Conservation (phyloP, 2,113 vertebrate genomes). For the Dasypus novemcinctus region DNA sequence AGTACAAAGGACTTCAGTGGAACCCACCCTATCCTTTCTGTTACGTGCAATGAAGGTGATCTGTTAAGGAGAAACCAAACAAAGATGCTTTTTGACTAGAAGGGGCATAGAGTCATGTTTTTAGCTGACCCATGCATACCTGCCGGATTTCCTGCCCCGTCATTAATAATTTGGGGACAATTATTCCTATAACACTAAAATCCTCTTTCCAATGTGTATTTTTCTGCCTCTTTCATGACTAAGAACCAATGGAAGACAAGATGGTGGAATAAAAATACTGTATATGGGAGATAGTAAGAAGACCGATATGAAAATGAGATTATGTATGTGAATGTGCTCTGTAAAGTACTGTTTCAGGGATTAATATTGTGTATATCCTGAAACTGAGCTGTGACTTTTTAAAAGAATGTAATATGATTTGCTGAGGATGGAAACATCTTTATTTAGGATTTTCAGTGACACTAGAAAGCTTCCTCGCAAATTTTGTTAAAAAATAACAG, state of each 20-base stretch:
- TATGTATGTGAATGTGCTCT: not conserved
- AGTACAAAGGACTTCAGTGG: not conserved
- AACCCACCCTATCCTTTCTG: not conserved
- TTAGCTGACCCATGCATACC: not conserved
- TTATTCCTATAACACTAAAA: not conserved
- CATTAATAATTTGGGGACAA: not conserved
- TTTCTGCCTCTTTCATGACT: not conserved
- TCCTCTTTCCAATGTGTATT: not conserved
- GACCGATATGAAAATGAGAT: not conserved
- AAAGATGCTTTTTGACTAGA: not conserved
- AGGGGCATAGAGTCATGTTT: not conserved
- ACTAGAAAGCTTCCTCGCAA: not conserved
- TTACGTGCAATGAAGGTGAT: not conserved
- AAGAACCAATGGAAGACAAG: not conserved
- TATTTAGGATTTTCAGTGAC: not conserved
- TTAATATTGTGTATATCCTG: not conserved
- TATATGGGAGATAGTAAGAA: not conserved
- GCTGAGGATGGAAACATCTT: not conserved
- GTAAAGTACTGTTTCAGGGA: not conserved
- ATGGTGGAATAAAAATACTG: not conserved
- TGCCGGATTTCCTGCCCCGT: not conserved
- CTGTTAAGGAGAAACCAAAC: not conserved
- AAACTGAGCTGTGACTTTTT: not conserved
- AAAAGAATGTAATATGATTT: not conserved
- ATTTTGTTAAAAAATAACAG: not conserved